Evolutionary conservation across 2,113 vertebrate species (phyloP).

Genomic region (Hippopotamus amphibius): DNA sequence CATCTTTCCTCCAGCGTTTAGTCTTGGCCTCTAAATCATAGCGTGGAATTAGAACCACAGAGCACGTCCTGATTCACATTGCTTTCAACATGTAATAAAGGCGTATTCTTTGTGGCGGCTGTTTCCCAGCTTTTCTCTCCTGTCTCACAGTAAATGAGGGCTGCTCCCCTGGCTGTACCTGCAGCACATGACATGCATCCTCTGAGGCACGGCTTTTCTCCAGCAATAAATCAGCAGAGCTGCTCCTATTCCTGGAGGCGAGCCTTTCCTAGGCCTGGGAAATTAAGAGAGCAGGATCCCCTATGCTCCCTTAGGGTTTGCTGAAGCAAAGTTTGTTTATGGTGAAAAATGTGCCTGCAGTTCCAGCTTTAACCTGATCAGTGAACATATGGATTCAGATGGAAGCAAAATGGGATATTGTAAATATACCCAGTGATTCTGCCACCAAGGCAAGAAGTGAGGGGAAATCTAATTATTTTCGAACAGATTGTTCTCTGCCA

Average conservation of each 20-base stretch:
- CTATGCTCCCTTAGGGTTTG: conserved; percentile 20
- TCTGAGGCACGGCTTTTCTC: conserved; percentile 73
- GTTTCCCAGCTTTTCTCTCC: conserved; percentile 63
- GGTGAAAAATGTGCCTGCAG: conserved; percentile 1
- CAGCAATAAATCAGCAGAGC: conserved; percentile 73
- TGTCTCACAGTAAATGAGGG: conserved; percentile 58
- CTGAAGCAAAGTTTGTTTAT: background rate
- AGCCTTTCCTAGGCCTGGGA: background rate
- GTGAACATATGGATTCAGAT: background rate
- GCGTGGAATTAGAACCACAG: conserved; percentile 49
- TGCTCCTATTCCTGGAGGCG: conserved; percentile 3
- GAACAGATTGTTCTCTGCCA: conserved; percentile 26
- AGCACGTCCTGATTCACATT: conserved; percentile 65
- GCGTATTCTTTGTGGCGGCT: conserved; percentile 45
- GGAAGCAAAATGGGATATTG: conserved; percentile 59
- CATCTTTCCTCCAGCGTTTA: background rate
- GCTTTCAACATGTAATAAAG: conserved; percentile 72
- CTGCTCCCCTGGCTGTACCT: background rate
- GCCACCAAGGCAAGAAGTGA: conserved; percentile 35
- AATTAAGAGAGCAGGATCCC: conserved; percentile 14
- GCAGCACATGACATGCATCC: conserved; percentile 51
- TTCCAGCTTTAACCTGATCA: conserved; percentile 22
- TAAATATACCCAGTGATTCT: conserved; percentile 54
- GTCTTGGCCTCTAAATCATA: conserved; percentile 40
- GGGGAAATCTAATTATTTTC: conserved; percentile 65